A percentile compares a stretch with the other conserved stretches of the same genome.
Evolutionary conservation across 2,888 invertebrate species (phyloP).

Genomic region (Macrosoma leucophasiata): DNA sequence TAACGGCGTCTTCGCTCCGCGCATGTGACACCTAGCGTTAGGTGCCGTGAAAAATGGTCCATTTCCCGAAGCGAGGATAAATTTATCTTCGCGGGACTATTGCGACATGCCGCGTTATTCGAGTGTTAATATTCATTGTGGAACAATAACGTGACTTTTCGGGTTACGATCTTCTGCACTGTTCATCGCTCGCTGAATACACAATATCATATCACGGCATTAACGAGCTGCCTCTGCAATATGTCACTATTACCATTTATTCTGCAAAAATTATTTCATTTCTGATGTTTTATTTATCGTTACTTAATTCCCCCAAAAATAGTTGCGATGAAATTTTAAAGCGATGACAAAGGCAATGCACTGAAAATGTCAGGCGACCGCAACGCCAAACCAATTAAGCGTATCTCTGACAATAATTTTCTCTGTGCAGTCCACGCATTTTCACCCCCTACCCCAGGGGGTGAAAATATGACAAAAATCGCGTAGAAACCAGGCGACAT

Average conservation of each 20-base stretch:
- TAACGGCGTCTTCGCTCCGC: slow-evolving; percentile 65
- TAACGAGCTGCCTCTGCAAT: background rate
- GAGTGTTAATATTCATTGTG: slow-evolving; percentile 71
- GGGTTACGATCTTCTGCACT: slow-evolving; percentile 22
- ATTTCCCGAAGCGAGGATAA: slow-evolving; percentile 60
- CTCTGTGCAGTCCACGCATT: too few relatives aligned
- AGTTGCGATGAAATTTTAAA: slow-evolving; percentile 50
- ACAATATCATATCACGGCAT: background rate
- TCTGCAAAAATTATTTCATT: too few relatives aligned
- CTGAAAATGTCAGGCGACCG: slow-evolving; percentile 68
- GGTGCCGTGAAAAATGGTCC: slow-evolving; percentile 72
- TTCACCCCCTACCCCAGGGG: too few relatives aligned
- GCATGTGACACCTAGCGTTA: slow-evolving; percentile 67
- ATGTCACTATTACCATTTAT: too few relatives aligned
- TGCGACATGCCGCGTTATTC: slow-evolving; percentile 58
- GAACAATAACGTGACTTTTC: slow-evolving; percentile 35
- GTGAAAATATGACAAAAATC: slow-evolving; percentile 67
- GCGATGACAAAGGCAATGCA: slow-evolving; percentile 69
- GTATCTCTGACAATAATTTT: slow-evolving; percentile 63
- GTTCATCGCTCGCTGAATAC: slow-evolving; percentile 1
- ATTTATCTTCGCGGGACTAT: slow-evolving; percentile 68
- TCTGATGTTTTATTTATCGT: too few relatives aligned
- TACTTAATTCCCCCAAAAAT: slow-evolving; percentile 56
- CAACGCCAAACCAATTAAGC: slow-evolving; percentile 71
- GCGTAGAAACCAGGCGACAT: slow-evolving; percentile 59